These are phyloP conservation scores for Phodopus roborovskii DNA, from an alignment of 2,113 vertebrate genomes.

Conservation along the genomic window DNA sequence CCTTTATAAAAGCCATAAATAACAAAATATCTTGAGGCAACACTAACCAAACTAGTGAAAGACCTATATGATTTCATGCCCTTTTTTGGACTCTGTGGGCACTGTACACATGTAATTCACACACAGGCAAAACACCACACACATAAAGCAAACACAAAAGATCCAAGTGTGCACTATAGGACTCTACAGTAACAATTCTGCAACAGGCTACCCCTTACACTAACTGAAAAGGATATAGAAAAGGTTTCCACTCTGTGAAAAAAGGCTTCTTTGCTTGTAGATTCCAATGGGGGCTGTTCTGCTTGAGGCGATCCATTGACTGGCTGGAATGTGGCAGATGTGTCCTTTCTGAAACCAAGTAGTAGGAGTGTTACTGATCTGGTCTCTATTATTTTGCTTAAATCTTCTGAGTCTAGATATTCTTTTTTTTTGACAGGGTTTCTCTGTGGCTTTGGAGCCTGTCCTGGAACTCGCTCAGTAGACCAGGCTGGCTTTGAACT, in stretches of 20 bases:
- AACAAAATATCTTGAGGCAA: too few relatives aligned
- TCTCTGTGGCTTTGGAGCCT: too few relatives aligned
- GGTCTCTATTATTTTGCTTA: neutral
- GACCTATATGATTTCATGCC: too few relatives aligned
- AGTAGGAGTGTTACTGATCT: neutral
- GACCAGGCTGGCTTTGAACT: too few relatives aligned
- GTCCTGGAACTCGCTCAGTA: too few relatives aligned
- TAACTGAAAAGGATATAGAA: constrained; percentile 94
- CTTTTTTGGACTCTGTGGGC: neutral
- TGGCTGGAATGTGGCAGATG: constrained; percentile 21
- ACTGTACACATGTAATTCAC: neutral
- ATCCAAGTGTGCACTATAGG: neutral
- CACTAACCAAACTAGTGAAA: too few relatives aligned
- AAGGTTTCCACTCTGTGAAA: constrained; percentile 95
- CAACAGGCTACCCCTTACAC: neutral
- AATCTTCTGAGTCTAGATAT: neutral
- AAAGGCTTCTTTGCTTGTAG: constrained; percentile 94
- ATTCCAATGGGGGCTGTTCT: constrained; percentile 86
- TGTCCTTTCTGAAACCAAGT: constrained; percentile 81
- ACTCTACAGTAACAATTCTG: neutral
- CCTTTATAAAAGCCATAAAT: too few relatives aligned
- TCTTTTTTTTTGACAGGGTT: neutral
- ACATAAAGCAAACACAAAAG: neutral
- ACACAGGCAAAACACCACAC: neutral
- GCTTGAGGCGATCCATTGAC: constrained; percentile 77